Evolutionary conservation across 2,797 vertebrate species (phyloP).

Genomic region (Rhinella marina): DNA sequence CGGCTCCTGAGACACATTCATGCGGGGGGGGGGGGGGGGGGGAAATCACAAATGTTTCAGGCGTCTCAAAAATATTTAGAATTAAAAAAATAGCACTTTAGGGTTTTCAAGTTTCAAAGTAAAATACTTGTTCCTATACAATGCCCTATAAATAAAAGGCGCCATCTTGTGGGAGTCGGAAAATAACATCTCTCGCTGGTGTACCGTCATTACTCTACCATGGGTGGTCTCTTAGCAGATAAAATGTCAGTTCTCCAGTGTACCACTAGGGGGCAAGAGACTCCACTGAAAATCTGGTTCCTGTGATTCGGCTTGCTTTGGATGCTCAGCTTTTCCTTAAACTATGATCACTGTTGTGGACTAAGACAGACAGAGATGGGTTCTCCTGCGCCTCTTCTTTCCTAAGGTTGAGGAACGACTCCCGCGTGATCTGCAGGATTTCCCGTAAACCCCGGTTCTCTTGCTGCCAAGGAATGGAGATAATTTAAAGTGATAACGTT

Average conservation of each 20-base stretch:
- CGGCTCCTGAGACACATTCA: too few relatives aligned
- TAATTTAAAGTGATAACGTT: too few relatives aligned
- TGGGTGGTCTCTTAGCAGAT: not conserved
- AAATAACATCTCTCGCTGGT: conserved; percentile 6
- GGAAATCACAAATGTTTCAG: not conserved
- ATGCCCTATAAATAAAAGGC: conserved; percentile 33
- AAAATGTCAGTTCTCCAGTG: conserved; percentile 34
- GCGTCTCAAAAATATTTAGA: not conserved
- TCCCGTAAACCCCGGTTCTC: conserved; percentile 94
- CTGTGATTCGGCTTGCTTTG: conserved; percentile 61
- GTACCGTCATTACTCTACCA: too few relatives aligned
- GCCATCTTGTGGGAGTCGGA: not conserved
- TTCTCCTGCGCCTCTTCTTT: conserved; percentile 87
- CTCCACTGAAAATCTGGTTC: conserved; percentile 30
- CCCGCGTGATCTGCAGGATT: conserved; percentile 93
- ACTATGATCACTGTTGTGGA: conserved; percentile 87
- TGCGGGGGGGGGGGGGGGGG: too few relatives aligned
- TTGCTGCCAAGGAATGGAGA: conserved; percentile 75
- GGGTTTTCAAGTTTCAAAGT: conserved; percentile 19
- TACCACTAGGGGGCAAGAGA: conserved; percentile 46
- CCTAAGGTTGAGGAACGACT: conserved; percentile 90
- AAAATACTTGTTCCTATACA: conserved; percentile 26
- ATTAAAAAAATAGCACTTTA: conserved; percentile 24
- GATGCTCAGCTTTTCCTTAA: conserved; percentile 85
- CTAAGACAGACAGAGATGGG: conserved; percentile 85